Evolutionary conservation across 2,888 invertebrate genomes (phyloP).

Genomic region (Pammene fasciana): DNA sequence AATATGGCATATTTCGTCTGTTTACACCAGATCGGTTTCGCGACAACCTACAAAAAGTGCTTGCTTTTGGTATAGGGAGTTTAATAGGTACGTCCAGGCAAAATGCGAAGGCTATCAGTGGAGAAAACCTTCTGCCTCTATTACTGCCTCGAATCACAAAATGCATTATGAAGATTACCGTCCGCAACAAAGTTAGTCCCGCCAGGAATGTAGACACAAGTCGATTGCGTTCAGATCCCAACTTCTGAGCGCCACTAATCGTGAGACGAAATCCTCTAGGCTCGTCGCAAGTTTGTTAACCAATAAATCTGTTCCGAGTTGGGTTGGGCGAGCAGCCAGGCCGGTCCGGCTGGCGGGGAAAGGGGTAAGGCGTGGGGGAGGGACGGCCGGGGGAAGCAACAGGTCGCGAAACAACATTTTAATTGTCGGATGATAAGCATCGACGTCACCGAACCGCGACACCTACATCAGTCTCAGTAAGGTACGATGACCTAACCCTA

Average conservation of each 20-base stretch:
- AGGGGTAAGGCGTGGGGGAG: constrained; percentile 44
- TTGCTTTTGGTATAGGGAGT: no score
- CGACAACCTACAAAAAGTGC: no score
- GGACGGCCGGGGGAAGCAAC: constrained; percentile 69
- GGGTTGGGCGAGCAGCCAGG: constrained; percentile 53
- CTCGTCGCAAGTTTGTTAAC: constrained; percentile 51
- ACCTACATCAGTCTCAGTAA: constrained; percentile 61
- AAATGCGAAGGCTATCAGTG: no score
- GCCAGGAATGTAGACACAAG: no score
- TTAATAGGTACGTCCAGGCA: no score
- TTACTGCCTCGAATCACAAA: not conserved
- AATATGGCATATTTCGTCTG: constrained; percentile 49
- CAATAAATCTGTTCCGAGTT: constrained; percentile 57
- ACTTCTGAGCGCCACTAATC: constrained; percentile 46
- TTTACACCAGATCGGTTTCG: not conserved
- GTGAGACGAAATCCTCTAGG: constrained; percentile 47
- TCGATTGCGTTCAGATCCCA: constrained; percentile 21
- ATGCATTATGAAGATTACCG: not conserved
- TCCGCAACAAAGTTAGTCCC: not conserved
- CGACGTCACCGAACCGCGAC: constrained; percentile 77
- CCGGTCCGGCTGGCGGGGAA: constrained; percentile 49
- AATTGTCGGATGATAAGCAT: constrained; percentile 79
- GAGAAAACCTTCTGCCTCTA: no score
- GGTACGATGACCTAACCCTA: constrained; percentile 77
- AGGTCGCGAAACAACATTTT: constrained; percentile 81